A percentile compares a stretch with the other conserved stretches of the same genome.
Evolutionary conservation across 2,797 vertebrate species (phyloP).

Genomic region (Microcaecilia unicolor): DNA sequence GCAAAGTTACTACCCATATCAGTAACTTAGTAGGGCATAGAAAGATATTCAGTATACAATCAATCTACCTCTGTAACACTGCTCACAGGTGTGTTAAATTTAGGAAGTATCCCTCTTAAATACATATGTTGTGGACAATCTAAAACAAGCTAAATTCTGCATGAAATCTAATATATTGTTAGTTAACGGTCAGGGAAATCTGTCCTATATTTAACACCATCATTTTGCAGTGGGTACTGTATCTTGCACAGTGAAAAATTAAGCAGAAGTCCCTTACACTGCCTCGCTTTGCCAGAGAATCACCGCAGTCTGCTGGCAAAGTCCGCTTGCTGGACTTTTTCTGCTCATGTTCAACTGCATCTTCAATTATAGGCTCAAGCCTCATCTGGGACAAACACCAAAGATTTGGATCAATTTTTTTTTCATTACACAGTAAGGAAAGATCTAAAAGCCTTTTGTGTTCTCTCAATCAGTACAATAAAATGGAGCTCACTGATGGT

Average conservation of each 20-base stretch:
- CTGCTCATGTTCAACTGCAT: constrained; percentile 94
- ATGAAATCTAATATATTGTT: no score
- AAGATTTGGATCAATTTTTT: constrained; percentile 70
- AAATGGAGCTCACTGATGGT: constrained; percentile 39
- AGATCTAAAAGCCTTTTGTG: constrained; percentile 50
- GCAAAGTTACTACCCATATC: no score
- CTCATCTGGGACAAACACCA: constrained; percentile 86
- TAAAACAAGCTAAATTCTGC: no score
- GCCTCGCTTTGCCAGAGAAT: constrained; percentile 98
- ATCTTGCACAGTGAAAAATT: constrained; percentile 65
- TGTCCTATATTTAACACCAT: constrained; percentile 74
- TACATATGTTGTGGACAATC: constrained; percentile 43
- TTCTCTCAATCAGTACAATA: constrained; percentile 35
- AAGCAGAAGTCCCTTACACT: constrained; percentile 85
- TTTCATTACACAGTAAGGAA: constrained; percentile 65
- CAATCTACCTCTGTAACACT: neutral
- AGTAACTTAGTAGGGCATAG: no score
- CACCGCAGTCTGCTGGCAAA: constrained; percentile 95
- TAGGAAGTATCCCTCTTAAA: constrained; percentile 63
- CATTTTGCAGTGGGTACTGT: constrained; percentile 53
- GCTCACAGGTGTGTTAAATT: constrained; percentile 61
- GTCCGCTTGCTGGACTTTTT: constrained; percentile 99
- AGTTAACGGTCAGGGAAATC: constrained; percentile 31
- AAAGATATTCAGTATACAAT: neutral
- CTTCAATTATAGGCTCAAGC: constrained; percentile 97